Base-by-base conservation (phyloP, 2,888 invertebrate species). In the Biston stratarius region DNA sequence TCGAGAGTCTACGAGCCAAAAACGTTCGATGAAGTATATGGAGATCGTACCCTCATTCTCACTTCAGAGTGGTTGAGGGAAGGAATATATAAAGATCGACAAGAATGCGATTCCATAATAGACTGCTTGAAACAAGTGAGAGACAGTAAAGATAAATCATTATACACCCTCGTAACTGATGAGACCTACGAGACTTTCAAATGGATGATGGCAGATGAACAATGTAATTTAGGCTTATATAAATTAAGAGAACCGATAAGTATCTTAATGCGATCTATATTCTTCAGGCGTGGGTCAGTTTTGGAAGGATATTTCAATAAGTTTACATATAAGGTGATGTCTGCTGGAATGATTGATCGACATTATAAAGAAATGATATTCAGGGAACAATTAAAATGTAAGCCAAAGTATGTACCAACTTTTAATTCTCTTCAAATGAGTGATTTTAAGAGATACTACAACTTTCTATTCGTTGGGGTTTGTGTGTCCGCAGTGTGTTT, bases 221-320 rank as follows among this genome's bases (percentile, higher is more conserved):
- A 76, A n/a, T 81, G 82, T 10, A 57, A 72, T 42, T 24, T 61
- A 53, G 14, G 64, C 33, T 12, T 79, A 11, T 79, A 80, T n/a
- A 63, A n/a, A 40, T 55, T 84, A 38, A 71, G 71, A 5, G 74
- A 78, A 38, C 68, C 80, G 0, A 61, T 74, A n/a, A 5, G 1
- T 0, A 68, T 59, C 14, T 24, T 77, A 11, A 69, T 74, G 60
- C 74, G 78, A 60, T 77, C 81, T 0, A 40, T 83, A 42, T 78
- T 75, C 56, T 79, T 85, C 38, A 77, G 83, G 5, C 77, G 81
- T 15, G 86, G 85, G 7, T 85, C 86, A 0, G 64, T 75, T 64
- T 69, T 83, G n/a, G 34, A 59, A 0, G 45, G 38, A 7, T 33
- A 60, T 24, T 72, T 75, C 2, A 12, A 79, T 58, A 45, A 64